Conservation (phyloP, 2,797 vertebrate species). For the Chelon labrosus region DNA sequence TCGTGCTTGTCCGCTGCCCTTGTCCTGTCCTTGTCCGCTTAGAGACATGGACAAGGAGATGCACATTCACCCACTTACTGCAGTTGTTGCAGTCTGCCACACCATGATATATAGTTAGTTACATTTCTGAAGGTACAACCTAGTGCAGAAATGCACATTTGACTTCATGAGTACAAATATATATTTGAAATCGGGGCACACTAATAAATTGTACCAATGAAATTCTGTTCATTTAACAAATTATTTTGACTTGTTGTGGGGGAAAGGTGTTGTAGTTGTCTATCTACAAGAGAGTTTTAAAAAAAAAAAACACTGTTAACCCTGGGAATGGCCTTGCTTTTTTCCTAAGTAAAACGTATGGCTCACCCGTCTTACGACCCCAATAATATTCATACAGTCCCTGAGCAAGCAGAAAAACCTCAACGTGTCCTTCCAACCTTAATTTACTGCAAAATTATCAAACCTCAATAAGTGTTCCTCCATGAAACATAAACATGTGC, state of each 20-base stretch:
- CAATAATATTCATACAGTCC: conserved; percentile 9
- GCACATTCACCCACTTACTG: too few species aligned
- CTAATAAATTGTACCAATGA: background rate
- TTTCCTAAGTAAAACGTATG: background rate
- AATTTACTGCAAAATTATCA: conserved; percentile 42
- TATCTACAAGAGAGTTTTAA: background rate
- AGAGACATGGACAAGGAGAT: too few species aligned
- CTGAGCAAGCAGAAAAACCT: conserved; percentile 27
- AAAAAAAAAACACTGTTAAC: conserved; percentile 6
- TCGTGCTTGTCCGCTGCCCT: too few species aligned
- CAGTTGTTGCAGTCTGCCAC: too few species aligned
- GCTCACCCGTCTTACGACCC: background rate
- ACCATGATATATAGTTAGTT: too few species aligned
- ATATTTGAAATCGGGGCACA: too few species aligned
- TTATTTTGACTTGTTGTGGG: conserved; percentile 1
- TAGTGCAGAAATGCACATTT: too few species aligned
- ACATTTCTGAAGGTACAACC: too few species aligned
- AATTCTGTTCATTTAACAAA: background rate
- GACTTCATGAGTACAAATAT: too few species aligned
- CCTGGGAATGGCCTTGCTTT: background rate
- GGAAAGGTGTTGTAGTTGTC: background rate
- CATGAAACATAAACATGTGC: conserved; percentile 41
- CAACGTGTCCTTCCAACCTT: conserved; percentile 31
- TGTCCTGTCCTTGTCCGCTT: too few species aligned
- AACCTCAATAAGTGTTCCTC: conserved; percentile 50